Base-by-base conservation (phyloP, 2,888 invertebrate genomes). In the Cistogaster globosa region DNA sequence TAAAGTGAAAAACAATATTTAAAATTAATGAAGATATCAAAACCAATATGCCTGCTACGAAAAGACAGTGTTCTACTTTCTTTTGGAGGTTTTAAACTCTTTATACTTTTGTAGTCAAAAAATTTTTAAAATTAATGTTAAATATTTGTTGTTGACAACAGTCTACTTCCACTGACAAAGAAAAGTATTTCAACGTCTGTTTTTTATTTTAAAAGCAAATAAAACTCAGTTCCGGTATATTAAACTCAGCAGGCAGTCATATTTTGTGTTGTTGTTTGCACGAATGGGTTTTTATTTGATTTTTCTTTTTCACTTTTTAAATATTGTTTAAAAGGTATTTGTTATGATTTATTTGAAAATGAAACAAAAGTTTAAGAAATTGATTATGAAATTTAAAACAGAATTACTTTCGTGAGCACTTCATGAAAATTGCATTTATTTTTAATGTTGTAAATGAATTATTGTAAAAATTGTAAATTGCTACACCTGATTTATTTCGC, bases 151-250 rank as follows among this genome's bases (percentile, higher is more conserved):
- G 72, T 58, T 62, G 65, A 65, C 79, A 79, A 71, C 51, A 5
- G 6, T 32, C 36, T n/a, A 38, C 60, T 58, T 6, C n/a, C 55
- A n/a, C 51, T 18, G 36, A 69, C 20, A 62, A 53, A 58, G 26
- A 55, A 62, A 57, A 67, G 45, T 78, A 45, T 69, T 62, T 32
- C 20, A 53, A 53, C 16, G 42, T 32, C 60, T 38, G 51, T n/a
- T 63, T 58, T 51, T 51, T 18, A 18, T 68, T 60, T 51, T 26
- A 58, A 78, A 74, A 75, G 79, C 75, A 68, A 75, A 58, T 69
- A 75, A 51, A 72, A 60, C 38, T 80, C 62, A 62, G 80, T 80
- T 84, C 72, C 80, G 80, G 67, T 77, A 58, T 72, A 67, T 71
- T 71, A 42, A 69, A 72, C 80, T 22, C 76, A 62, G 76, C 75